Evolutionary conservation across 2,797 vertebrate genomes (phyloP).

Genomic region (Choloepus didactylus): DNA sequence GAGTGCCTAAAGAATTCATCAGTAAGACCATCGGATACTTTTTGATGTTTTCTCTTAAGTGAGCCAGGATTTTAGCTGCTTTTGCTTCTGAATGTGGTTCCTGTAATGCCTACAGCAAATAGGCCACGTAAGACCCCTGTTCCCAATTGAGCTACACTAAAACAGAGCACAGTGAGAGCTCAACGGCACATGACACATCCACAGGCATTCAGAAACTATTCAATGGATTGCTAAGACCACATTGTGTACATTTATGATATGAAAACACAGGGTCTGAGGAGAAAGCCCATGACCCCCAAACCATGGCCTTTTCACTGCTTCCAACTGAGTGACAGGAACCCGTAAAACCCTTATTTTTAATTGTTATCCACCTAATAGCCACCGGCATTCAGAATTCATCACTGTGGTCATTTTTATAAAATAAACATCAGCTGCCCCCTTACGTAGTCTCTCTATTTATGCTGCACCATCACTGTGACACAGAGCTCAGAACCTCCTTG

Average conservation of each 20-base stretch:
- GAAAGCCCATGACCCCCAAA: no score
- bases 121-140: no score
- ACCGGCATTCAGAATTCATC: neutral
- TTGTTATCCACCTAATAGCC: neutral
- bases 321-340: neutral
- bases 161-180: neutral
- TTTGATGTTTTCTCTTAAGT: neutral
- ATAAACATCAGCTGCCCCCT: neutral
- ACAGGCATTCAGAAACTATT: neutral
- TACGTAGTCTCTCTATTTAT: neutral
- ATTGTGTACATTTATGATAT: neutral
- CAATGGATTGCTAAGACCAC: fast-evolving
- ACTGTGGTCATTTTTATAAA: neutral
- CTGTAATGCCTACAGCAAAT: neutral
- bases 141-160: no score
- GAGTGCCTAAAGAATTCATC: neutral
- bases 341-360: neutral
- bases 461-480: neutral
- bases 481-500: neutral
- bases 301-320: neutral
- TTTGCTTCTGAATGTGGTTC: neutral
- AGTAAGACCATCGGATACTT: no score
- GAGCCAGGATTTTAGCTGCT: neutral
- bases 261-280: no score
- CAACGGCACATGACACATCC: fast-evolving